A percentile compares a stretch with the other conserved stretches of the same genome.
Evolutionary conservation across 1,140 invertebrate species (phyloP).

Genomic region (Tigriopus japonicus): DNA sequence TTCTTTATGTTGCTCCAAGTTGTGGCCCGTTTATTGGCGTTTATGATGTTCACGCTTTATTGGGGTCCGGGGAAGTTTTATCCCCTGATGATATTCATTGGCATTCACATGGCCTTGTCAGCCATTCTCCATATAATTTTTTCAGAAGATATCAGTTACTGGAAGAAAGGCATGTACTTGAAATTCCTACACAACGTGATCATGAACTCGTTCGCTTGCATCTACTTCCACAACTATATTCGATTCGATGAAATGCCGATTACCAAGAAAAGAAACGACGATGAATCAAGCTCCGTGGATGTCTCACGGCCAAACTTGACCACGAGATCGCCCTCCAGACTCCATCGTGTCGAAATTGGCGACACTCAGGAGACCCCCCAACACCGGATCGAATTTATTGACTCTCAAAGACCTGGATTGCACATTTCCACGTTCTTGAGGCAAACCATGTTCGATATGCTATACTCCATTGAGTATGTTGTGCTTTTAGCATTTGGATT

Average conservation of each 20-base stretch:
- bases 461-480: slow-evolving; percentile 3
- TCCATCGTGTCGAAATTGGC: no score
- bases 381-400: background rate
- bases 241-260: background rate
- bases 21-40: background rate
- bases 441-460: slow-evolving; percentile 5
- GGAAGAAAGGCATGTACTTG: slow-evolving; percentile 5
- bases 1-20: slow-evolving; percentile 8
- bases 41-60: slow-evolving; percentile 4
- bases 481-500: slow-evolving; percentile 7
- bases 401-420: slow-evolving; percentile 3
- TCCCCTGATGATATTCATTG: slow-evolving; percentile 1
- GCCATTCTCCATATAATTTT: background rate
- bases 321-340: no score
- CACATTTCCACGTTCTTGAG: slow-evolving; percentile 9
- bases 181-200: slow-evolving; percentile 11
- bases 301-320: no score
- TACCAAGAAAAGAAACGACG: background rate
- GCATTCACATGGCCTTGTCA: background rate
- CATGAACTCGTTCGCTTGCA: slow-evolving; percentile 7
- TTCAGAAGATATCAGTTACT: slow-evolving; percentile 5
- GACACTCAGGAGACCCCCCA: no score
- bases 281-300: no score
- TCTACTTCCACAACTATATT: slow-evolving; percentile 11
- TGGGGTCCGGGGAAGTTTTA: slow-evolving; percentile 11